Evolutionary conservation across 2,888 invertebrate species (phyloP), one percentile per base, ranked within the genome.

Genomic region (Leptothorax acervorum): DNA sequence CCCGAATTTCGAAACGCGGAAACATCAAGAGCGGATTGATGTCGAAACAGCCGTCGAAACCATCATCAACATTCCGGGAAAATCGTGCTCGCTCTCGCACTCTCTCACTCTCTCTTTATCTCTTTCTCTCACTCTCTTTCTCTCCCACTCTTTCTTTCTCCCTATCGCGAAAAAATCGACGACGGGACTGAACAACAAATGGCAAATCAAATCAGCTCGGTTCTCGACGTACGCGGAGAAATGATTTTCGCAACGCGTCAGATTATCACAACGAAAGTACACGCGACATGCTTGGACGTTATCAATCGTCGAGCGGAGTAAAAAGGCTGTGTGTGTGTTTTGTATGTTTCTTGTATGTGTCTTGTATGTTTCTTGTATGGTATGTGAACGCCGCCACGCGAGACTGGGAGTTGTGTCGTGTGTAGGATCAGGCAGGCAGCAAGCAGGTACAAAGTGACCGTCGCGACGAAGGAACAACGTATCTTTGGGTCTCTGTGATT

Each of bases 1-100:
- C 15, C 57, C 57, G 88, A 85, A 86, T 82, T 84, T 88, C 88
- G 88, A 82, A 90, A 88, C 88, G 89, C 68, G 75, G 84, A 62
- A 76, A 85, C 90, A 76, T 74, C 85, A 86, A 48, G 60, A 73
- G 87, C 88, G 85, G 87, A 84, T 71, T 85, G 90, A 90, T 90
- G 91, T 90, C 90, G 91, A 90, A 90, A 90, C 87, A 90, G 91
- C 86, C 87, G 90, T 90, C 90, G 90, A 90, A 90, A 90, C 90
- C 90, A 90, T 90, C 90, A 90, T 79, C 55, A 90, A 89, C 84
- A 87, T 90, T 87, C 83, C 82, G 87, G 83, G 86, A 82, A 62
- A 84, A 74, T 87, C 87, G 86, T 85, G 78, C 76, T 76, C 76
- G n/a, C 9, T 31, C n/a, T 75, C 8, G 18, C 51, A 23, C 4